Percentiles rank a stretch among this genome's conserved stretches.
Conservation (phyloP, 2,888 invertebrate genomes). For the Leptarthrus brevirostris region DNA sequence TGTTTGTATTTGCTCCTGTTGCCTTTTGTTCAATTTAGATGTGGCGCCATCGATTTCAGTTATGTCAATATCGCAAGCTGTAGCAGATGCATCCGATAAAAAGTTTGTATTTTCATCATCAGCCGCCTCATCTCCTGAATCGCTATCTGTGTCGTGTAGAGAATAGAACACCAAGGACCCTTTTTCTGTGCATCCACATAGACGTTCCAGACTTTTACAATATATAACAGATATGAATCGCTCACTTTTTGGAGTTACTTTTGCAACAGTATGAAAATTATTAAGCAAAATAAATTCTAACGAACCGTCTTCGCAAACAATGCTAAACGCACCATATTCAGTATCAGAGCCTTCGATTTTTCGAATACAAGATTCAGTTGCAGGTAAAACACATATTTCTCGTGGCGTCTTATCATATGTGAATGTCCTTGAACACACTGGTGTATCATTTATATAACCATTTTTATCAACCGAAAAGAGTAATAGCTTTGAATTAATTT, state of each 20-base stretch:
- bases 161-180: conserved; percentile 87
- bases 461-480: conserved; percentile 53
- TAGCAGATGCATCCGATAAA: conserved; percentile 51
- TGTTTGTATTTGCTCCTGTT: neutral
- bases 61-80: conserved; percentile 1
- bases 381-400: conserved; percentile 77
- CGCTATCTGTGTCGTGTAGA: conserved; percentile 78
- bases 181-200: conserved; percentile 84
- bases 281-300: conserved; percentile 78
- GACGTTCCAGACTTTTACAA: conserved; percentile 87
- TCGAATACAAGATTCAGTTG: conserved; percentile 66
- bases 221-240: conserved; percentile 86
- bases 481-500: conserved; percentile 49
- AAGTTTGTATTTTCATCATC: conserved; percentile 72
- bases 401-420: conserved; percentile 75
- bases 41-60: conserved; percentile 25
- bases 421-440: conserved; percentile 69
- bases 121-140: conserved; percentile 75
- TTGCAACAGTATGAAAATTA: conserved; percentile 76
- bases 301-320: conserved; percentile 80
- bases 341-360: conserved; percentile 55
- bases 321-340: conserved; percentile 74
- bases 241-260: conserved; percentile 75
- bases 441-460: conserved; percentile 69
- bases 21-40: neutral